Conservation (phyloP, 2,797 vertebrate genomes). For the Manis pentadactyla region DNA sequence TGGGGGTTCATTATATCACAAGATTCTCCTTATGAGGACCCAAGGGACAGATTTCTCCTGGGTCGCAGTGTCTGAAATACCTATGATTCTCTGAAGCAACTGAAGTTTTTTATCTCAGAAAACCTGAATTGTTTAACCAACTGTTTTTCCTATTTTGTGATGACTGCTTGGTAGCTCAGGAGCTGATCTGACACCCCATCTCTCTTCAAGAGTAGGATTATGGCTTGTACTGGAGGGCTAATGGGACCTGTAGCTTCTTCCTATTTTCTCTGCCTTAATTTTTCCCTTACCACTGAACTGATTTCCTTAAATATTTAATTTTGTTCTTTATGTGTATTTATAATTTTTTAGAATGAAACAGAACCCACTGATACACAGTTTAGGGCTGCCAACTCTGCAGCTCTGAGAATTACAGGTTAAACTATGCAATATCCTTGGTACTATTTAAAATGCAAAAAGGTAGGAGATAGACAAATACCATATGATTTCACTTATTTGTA, state of each 20-base stretch:
- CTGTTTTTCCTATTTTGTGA: slow-evolving; percentile 6
- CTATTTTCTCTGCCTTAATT: neutral
- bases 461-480: neutral
- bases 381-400: neutral
- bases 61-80: slow-evolving; percentile 20
- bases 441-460: neutral
- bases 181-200: neutral
- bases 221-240: neutral
- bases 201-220: neutral
- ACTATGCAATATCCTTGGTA: neutral
- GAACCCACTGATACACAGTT: neutral
- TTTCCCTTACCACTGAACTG: neutral
- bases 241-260: neutral
- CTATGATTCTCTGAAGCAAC: slow-evolving; percentile 34
- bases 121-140: slow-evolving; percentile 19
- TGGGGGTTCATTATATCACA: neutral
- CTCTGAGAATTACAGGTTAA: neutral
- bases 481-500: no score
- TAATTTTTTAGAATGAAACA: neutral
- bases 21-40: neutral
- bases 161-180: neutral
- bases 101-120: neutral
- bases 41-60: slow-evolving; percentile 34
- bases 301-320: neutral
- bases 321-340: neutral